Evolutionary conservation across 1,140 invertebrate genomes (phyloP), one percentile per base, ranked within the genome.

Genomic region (Drosophila ohnishii): DNA sequence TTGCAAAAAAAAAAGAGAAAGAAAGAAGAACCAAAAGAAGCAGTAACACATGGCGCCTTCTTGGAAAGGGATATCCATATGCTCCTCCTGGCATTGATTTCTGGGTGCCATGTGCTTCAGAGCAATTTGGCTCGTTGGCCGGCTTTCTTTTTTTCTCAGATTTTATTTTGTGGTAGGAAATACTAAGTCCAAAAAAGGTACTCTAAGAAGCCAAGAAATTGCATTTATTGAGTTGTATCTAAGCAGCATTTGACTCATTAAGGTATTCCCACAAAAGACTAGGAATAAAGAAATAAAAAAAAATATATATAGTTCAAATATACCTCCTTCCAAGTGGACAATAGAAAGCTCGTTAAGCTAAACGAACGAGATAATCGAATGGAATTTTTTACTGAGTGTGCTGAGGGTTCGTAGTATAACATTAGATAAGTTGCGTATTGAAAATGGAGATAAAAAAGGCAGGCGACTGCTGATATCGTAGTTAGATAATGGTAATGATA

Each of bases 281-380:
- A 9, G n/a, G 5, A 56, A 22, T 22, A 35, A 14, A 9, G 19
- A 25, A 22, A n/a, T 53, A 34, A 0, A 28, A 28, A 28, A 5
- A 28, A 42, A 28, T 25, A 47, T 25, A 14, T 30, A 16, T 11
- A 50, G 40, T 16, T 32, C 9, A 32, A 6, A n/a, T 65, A 44
- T 69, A 44, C 42, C 16, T 47, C 16, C 9, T 48, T 34, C 22
- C 10, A 55, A 56, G 14, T 11, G 19, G 25, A 32, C 39, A n/a
- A 32, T 22, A 42, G 55, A 75, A 78, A 75, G 64, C 82, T 87
- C 83, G 83, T 85, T 87, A 85, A 63, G 78, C 69, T 56, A 47
- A 67, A 51, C 69, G 69, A 75, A 78, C 57, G 71, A 69, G 84
- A 85, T 85, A 86, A 85, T 78, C 82, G 74, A 70, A 75, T 75